These are phyloP conservation scores for Anarhynchus alexandrinus DNA, from an alignment of 2,113 vertebrate genomes.

Conservation along the genomic window DNA sequence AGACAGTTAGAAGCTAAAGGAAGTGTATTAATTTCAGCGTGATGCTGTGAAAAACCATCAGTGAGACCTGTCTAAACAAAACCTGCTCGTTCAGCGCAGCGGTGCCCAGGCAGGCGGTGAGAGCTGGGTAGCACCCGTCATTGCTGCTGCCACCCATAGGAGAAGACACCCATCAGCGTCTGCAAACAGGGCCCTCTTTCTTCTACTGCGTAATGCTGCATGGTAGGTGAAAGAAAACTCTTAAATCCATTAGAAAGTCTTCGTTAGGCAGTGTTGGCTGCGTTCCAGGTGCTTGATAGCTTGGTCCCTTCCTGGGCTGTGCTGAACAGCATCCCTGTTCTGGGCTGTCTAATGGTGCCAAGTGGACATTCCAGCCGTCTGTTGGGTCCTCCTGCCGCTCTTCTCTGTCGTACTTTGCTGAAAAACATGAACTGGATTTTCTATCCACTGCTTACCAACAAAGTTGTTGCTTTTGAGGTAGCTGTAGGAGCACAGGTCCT, in stretches of 20 bases:
- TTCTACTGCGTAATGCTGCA: not conserved
- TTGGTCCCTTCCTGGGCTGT: not conserved
- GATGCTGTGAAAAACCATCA: not conserved
- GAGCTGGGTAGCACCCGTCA: not conserved
- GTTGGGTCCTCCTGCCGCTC: not conserved
- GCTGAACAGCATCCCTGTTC: not conserved
- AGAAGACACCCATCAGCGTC: not conserved
- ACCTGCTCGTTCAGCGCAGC: not conserved
- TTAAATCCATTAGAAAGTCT: not conserved
- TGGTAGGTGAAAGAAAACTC: not conserved
- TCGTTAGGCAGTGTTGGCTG: not conserved
- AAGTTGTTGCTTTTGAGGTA: not conserved
- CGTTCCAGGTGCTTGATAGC: not conserved
- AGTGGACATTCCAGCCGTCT: not conserved
- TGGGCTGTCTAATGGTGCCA: not conserved
- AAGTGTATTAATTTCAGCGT: not conserved
- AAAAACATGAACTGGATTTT: not conserved
- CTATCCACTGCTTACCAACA: not conserved
- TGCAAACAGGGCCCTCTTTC: not conserved
- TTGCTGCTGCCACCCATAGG: accelerated
- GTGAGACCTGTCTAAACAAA: not conserved
- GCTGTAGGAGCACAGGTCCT: not conserved
- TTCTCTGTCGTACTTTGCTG: not conserved
- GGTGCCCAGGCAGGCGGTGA: not conserved
- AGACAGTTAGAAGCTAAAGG: not conserved